Evolutionary conservation across 2,113 vertebrate genomes (phyloP), one percentile per base, ranked within the genome.

Genomic region (Trachemys scripta): DNA sequence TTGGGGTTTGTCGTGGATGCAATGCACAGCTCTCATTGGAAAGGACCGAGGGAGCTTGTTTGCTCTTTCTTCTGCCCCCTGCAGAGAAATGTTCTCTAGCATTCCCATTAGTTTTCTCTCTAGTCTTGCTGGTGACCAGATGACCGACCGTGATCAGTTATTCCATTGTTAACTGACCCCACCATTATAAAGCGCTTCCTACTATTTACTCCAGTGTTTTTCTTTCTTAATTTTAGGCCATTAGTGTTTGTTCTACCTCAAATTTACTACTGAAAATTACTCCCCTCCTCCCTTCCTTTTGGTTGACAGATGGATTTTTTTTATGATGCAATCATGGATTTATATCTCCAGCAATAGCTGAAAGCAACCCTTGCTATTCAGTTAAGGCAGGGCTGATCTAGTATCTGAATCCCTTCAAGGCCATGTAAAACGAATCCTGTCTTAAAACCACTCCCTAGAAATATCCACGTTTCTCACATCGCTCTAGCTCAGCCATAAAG

Each of bases 191-290:
- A 98, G 93, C 94, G 90, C 95, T 98, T 98, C 98, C 98, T 98
- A 97, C 96, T 96, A 98, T 98, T 98, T 98, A 98, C 92, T 50
- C 89, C 7, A 20, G 86, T 98, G 98, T 98, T 98, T 98, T 98
- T 97, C 97, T 98, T 98, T 90, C 92, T 94, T 98, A 95, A 97
- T 97, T 97, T 98, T 91, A 91, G 89, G 96, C 97, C 96, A 97
- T 98, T 97, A 98, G 95, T 96, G 93, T 96, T 97, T 96, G 96
- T 96, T 96, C 96, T 97, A 90, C 95, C 96, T 96, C 87, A 96
- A 97, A 98, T 98, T 98, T 97, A 98, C 98, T 97, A 24, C 97
- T 14, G 90, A 92, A 95, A 96, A 92, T 86, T 85, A 95, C 92
- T 91, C 95, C 95, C 92, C 96, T 97, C 97, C 97, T 98, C 97